phyloP scores from a whole-genome alignment of 2,888 invertebrate genomes.

The Xestia sexstrigata region DNA sequence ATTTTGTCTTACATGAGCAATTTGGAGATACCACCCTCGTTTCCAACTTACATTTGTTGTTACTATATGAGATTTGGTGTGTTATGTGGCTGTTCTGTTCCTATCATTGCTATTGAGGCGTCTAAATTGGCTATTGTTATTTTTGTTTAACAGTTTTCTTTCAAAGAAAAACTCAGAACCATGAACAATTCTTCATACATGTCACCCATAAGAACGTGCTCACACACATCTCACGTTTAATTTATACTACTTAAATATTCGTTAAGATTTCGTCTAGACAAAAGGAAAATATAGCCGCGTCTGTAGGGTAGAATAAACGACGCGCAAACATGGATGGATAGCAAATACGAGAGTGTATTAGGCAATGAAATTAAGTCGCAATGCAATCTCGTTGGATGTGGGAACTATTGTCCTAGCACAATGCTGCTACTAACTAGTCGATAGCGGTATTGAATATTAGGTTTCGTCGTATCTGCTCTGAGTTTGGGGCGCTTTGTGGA shows the following conservation, averaged over 20 bases:
- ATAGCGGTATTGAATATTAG: conserved; percentile 66
- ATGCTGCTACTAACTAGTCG: conserved; percentile 63
- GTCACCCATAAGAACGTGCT: conserved; percentile 37
- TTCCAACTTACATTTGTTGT: conserved; percentile 82
- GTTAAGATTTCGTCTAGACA: conserved; percentile 90
- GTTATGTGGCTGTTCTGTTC: conserved; percentile 64
- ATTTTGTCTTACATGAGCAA: conserved; percentile 90
- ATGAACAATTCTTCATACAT: conserved; percentile 6
- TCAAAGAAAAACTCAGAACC: background rate
- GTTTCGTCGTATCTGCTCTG: conserved; percentile 55
- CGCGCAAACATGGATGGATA: conserved; percentile 86
- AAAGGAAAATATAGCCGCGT: conserved; percentile 89
- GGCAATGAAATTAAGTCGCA: conserved; percentile 89
- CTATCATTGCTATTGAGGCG: conserved; percentile 8
- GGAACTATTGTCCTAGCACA: conserved; percentile 69
- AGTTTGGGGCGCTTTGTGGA: conserved; percentile 45
- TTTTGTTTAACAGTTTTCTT: background rate
- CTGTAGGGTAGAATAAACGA: conserved; percentile 83
- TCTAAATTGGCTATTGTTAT: background rate
- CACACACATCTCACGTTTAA: conserved; percentile 65
- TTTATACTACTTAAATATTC: conserved; percentile 86
- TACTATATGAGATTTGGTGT: conserved; percentile 69
- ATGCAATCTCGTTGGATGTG: conserved; percentile 82
- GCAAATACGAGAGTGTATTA: conserved; percentile 87
- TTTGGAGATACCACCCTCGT: conserved; percentile 86